Evolutionary conservation across 1,140 invertebrate species (phyloP), one percentile per base, ranked within the genome.

Genomic region (Araneus ventricosus): DNA sequence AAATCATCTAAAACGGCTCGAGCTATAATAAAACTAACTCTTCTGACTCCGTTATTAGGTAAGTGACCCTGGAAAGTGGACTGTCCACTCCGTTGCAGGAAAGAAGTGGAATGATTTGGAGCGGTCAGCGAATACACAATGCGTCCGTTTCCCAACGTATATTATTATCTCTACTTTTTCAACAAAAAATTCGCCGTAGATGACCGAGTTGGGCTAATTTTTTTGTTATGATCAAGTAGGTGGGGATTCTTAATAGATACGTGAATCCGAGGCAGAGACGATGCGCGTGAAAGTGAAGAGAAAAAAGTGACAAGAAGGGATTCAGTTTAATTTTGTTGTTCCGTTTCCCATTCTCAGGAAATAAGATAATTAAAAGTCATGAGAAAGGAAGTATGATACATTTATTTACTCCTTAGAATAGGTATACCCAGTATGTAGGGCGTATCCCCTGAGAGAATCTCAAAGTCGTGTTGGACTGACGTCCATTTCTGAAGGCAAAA

Each of bases 51-150:
- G 34, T 37, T 75, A 37, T 75, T 75, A 75, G 70, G 70, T 37
- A 75, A 22, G 30, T 75, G 70, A 75, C 70, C 70, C 70, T 75
- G 70, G 70, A 75, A 34, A 67, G 27, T 67, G 10, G 24, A 67
- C 27, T 22, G 27, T 20, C n/a, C n/a, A n/a, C n/a, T n/a, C n/a
- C n/a, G 30, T 37, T 20, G 17, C 70, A 75, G 70, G 70, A 75
- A 75, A 75, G 70, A 30, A 75, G 20, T 34, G 30, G n/a, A 2
- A 17, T 34, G 17, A 75, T 75, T 75, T 75, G 34, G 70, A 75
- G 70, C 70, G 34, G 34, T 75, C 70, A 75, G 14, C 30, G 70
- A 75, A 75, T 75, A 75, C 70, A 37, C 70, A 20, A 34, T 34
- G 30, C 10, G 30, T 75, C 70, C 8, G 7, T 37, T 34, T 75